Conservation (phyloP, 1,140 invertebrate species). For the Drosophila pseudoananassae region DNA sequence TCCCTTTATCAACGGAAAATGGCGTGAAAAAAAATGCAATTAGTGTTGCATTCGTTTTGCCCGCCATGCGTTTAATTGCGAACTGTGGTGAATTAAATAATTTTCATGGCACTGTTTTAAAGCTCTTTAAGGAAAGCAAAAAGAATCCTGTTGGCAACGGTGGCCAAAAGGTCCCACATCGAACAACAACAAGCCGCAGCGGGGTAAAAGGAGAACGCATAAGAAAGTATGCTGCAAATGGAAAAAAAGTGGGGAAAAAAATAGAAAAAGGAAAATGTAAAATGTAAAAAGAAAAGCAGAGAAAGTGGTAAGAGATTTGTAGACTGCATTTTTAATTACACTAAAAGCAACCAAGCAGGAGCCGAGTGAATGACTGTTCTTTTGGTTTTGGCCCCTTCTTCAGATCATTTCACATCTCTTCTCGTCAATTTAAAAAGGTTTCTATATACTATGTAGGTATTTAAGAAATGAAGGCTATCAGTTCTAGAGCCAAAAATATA, state of each 20-base stretch:
- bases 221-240: constrained; percentile 48
- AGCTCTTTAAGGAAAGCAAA: constrained; percentile 13
- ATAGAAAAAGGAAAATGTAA: constrained; percentile 11
- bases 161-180: constrained; percentile 33
- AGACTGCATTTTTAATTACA: constrained; percentile 73
- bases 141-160: constrained; percentile 9
- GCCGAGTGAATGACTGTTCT: constrained; percentile 38
- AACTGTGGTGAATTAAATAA: constrained; percentile 79
- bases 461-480: not conserved
- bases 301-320: constrained; percentile 52
- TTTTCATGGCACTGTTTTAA: constrained; percentile 41
- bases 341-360: constrained; percentile 62
- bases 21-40: constrained; percentile 78
- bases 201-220: constrained; percentile 38
- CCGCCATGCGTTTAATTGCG: constrained; percentile 68
- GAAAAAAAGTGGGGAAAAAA: constrained; percentile 5
- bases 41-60: constrained; percentile 63
- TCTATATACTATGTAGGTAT: constrained; percentile 4
- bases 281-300: constrained; percentile 17
- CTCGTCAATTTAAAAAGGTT: constrained; percentile 13
- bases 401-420: constrained; percentile 30
- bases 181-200: constrained; percentile 48
- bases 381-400: constrained; percentile 13
- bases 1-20: constrained; percentile 69
- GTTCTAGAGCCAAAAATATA: not conserved